Percentiles rank a stretch among this genome's conserved stretches.
phyloP scores from a whole-genome alignment of 2,113 vertebrate genomes.

The Rhinoderma darwinii region DNA sequence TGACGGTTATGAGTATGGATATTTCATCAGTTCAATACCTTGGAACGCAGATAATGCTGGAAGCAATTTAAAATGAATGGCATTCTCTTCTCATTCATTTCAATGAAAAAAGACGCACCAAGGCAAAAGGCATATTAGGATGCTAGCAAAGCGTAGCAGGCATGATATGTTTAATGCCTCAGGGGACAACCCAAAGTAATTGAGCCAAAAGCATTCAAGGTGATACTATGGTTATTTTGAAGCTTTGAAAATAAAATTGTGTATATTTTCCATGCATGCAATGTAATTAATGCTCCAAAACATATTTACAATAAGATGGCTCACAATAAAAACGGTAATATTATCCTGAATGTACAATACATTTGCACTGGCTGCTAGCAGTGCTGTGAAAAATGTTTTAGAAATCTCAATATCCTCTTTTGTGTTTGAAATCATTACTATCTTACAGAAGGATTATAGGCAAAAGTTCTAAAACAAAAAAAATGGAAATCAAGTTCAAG shows the following conservation, averaged over 20 bases:
- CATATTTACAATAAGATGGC: slow-evolving; percentile 20
- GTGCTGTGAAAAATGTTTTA: neutral
- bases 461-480: neutral
- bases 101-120: slow-evolving; percentile 59
- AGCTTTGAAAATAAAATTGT: slow-evolving; percentile 44
- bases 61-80: slow-evolving; percentile 61
- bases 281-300: slow-evolving; percentile 18
- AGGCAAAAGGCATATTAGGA: slow-evolving; percentile 59
- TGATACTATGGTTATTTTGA: slow-evolving; percentile 51
- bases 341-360: neutral
- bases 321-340: neutral
- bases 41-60: slow-evolving; percentile 57
- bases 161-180: slow-evolving; percentile 60
- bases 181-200: slow-evolving; percentile 58
- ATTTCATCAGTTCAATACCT: slow-evolving; percentile 60
- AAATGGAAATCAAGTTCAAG: neutral
- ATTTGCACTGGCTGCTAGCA: neutral
- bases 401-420: neutral
- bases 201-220: slow-evolving; percentile 59
- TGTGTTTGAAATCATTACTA: neutral
- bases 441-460: neutral
- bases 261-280: slow-evolving; percentile 21
- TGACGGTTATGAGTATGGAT: slow-evolving; percentile 57
- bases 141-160: slow-evolving; percentile 58
- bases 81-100: slow-evolving; percentile 60